Evolutionary conservation across 2,888 invertebrate species (phyloP).

Genomic region (Eurytoma adleriae): DNA sequence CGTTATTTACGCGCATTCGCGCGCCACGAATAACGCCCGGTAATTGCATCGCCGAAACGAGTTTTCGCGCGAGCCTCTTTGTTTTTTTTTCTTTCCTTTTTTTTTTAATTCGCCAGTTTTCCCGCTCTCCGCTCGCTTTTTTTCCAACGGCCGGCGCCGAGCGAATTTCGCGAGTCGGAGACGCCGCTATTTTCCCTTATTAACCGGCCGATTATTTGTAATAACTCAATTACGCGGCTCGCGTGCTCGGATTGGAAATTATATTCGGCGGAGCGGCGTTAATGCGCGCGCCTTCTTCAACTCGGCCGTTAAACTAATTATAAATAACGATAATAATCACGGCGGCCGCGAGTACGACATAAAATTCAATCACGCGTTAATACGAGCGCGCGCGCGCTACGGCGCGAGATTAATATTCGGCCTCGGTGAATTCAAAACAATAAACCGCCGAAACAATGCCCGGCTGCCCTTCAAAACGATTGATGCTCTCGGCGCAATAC

Average conservation of each 20-base stretch:
- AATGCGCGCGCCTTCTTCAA: neutral
- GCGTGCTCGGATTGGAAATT: neutral
- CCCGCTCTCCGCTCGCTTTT: too few species aligned
- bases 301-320: conserved; percentile 9
- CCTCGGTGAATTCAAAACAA: neutral
- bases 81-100: conserved; percentile 24
- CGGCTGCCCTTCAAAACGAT: too few species aligned
- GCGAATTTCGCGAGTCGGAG: too few species aligned
- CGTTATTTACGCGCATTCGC: conserved; percentile 20
- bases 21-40: conserved; percentile 21
- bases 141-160: too few species aligned
- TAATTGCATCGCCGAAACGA: conserved; percentile 41
- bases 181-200: conserved; percentile 3
- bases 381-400: neutral
- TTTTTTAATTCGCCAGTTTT: conserved; percentile 26
- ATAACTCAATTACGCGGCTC: conserved; percentile 27
- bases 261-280: neutral
- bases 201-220: conserved; percentile 25
- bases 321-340: conserved; percentile 21
- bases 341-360: neutral
- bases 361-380: conserved; percentile 33
- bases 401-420: conserved; percentile 1
- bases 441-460: too few species aligned
- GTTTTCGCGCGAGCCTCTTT: conserved; percentile 8
- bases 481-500: too few species aligned